These are phyloP conservation scores for Porites evermanni DNA, from an alignment of 92 coral and sea anemone genomes.

Conservation along the genomic window DNA sequence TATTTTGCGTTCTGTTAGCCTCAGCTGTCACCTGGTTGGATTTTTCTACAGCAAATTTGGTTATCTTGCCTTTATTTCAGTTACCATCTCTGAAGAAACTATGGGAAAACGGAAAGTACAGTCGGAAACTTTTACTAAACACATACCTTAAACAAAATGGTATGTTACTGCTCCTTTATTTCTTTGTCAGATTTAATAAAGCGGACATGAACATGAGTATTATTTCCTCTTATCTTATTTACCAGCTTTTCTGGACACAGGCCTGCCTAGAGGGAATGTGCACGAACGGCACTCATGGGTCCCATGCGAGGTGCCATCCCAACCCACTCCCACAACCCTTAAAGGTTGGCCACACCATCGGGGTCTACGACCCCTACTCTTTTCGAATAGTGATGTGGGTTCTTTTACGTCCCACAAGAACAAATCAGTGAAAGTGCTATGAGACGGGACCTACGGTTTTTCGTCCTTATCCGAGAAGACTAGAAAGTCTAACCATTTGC, in stretches of 20 bases:
- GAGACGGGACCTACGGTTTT: no score
- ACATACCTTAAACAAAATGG: slow-evolving; percentile 80
- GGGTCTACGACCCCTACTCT: no score
- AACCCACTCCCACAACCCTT: background rate
- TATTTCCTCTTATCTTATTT: no score
- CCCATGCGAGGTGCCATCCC: background rate
- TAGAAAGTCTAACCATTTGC: no score
- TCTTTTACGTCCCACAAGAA: no score
- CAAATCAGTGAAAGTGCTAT: no score
- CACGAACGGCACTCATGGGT: no score
- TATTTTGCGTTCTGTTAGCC: background rate
- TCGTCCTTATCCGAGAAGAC: no score
- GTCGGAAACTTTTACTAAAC: slow-evolving; percentile 70
- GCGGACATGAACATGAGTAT: no score
- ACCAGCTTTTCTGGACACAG: background rate
- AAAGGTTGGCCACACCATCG: background rate
- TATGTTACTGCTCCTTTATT: slow-evolving; percentile 1
- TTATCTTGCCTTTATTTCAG: slow-evolving; percentile 32
- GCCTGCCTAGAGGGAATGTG: no score
- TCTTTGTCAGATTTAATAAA: background rate
- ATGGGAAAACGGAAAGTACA: slow-evolving; percentile 77
- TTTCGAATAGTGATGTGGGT: no score
- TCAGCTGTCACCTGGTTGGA: background rate
- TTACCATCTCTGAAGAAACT: slow-evolving; percentile 70
- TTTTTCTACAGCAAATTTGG: no score